A percentile compares a stretch with the other conserved stretches of the same genome.
Conservation (phyloP, 2,888 invertebrate species). For the Spisula solida region DNA sequence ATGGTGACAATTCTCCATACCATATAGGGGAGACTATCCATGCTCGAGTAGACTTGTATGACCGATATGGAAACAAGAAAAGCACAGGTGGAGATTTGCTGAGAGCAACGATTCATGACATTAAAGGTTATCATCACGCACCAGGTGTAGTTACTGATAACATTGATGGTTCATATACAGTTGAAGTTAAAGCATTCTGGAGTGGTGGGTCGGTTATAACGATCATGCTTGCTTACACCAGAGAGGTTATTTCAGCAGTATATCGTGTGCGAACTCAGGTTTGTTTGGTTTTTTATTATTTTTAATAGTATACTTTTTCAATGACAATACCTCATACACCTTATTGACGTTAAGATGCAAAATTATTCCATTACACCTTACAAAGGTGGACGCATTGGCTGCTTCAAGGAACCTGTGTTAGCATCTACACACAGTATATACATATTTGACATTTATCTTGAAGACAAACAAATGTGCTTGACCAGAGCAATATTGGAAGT, state of each 20-base stretch:
- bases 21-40: conserved; percentile 18
- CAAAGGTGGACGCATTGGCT: too few species aligned
- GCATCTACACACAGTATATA: too few species aligned
- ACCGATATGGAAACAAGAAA: background rate
- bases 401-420: too few species aligned
- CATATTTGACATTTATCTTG: too few species aligned
- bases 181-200: background rate
- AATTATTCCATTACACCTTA: too few species aligned
- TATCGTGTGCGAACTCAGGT: background rate
- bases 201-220: background rate
- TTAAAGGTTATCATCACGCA: background rate
- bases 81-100: background rate
- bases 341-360: too few species aligned
- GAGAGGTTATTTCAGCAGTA: background rate
- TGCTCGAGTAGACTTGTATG: background rate
- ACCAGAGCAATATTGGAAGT: too few species aligned
- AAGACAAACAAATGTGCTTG: too few species aligned
- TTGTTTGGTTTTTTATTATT: background rate
- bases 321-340: too few species aligned
- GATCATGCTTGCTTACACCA: background rate
- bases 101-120: background rate
- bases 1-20: background rate
- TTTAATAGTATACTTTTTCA: too few species aligned
- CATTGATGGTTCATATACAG: background rate
- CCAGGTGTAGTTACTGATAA: background rate